Conservation (phyloP, 2,888 invertebrate genomes). For the Augochlorella aurata region DNA sequence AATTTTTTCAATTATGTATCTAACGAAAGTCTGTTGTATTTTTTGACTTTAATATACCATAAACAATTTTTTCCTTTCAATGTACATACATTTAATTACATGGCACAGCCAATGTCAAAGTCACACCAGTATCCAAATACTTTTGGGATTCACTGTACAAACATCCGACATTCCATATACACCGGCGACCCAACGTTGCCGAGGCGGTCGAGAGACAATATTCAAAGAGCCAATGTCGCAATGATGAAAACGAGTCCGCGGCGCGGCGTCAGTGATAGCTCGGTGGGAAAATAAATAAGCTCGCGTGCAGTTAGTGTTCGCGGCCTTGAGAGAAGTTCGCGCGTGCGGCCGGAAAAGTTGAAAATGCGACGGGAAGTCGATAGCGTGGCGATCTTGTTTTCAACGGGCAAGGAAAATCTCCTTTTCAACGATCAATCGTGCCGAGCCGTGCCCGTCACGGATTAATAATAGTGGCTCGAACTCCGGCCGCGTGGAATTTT, state of each 20-base stretch:
- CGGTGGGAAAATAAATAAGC: conserved; percentile 6
- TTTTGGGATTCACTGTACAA: too few species aligned
- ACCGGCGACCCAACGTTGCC: too few species aligned
- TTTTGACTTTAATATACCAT: too few species aligned
- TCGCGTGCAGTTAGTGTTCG: conserved; percentile 4
- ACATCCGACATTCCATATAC: too few species aligned
- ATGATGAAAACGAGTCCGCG: neutral
- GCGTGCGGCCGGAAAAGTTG: neutral
- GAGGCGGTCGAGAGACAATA: too few species aligned
- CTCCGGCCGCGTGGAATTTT: neutral
- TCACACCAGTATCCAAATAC: too few species aligned
- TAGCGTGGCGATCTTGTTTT: neutral
- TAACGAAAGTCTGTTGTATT: too few species aligned
- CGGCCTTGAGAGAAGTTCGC: conserved; percentile 28
- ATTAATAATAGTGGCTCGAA: conserved; percentile 17
- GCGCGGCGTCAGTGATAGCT: neutral
- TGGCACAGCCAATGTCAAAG: too few species aligned
- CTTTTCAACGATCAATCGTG: conserved; percentile 20
- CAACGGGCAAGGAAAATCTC: neutral
- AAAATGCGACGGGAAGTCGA: conserved; percentile 30
- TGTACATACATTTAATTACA: too few species aligned
- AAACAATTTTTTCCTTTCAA: too few species aligned
- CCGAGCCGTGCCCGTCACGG: neutral
- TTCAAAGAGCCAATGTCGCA: neutral
- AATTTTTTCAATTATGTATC: too few species aligned